A percentile compares a stretch with the other conserved stretches of the same genome.
Conservation (phyloP, 2,113 vertebrate species). For the Oncorhynchus gorbuscha region DNA sequence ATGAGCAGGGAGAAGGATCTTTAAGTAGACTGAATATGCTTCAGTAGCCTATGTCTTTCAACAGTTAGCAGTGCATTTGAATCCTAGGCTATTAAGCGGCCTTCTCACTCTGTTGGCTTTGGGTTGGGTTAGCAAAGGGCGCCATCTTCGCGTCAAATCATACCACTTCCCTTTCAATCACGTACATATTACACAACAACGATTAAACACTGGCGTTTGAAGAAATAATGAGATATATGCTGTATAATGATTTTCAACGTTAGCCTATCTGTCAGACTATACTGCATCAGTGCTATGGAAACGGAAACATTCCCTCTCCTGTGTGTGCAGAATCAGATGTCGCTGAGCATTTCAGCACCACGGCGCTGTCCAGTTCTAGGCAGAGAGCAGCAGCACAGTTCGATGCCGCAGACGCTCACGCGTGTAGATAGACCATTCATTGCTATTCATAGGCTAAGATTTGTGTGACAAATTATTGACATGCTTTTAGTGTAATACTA, state of each 20-base stretch:
- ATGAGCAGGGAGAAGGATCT: conserved; percentile 11
- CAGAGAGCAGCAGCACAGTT: conserved; percentile 52
- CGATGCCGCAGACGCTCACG: not conserved
- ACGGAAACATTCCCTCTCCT: conserved; percentile 1
- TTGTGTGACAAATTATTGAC: not conserved
- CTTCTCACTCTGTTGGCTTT: conserved; percentile 47
- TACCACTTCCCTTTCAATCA: conserved; percentile 51
- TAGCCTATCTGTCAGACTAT: conserved; percentile 19
- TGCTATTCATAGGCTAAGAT: not conserved
- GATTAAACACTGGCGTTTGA: conserved; percentile 1
- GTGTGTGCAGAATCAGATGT: conserved; percentile 62
- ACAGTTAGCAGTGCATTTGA: conserved; percentile 7
- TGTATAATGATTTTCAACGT: conserved; percentile 40
- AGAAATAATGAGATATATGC: conserved; percentile 64
- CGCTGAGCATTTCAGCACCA: conserved; percentile 76
- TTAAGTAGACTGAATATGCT: not conserved
- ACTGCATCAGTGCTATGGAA: not conserved
- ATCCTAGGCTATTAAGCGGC: conserved; percentile 37
- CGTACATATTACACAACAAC: not conserved
- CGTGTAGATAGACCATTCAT: not conserved
- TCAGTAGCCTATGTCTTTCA: not conserved
- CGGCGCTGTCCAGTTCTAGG: conserved; percentile 79
- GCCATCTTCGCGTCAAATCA: conserved; percentile 86
- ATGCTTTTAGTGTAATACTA: not conserved
- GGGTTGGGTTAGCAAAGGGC: conserved; percentile 80